Base-by-base conservation (phyloP, 2,113 vertebrate species). In the Mesitornis unicolor region DNA sequence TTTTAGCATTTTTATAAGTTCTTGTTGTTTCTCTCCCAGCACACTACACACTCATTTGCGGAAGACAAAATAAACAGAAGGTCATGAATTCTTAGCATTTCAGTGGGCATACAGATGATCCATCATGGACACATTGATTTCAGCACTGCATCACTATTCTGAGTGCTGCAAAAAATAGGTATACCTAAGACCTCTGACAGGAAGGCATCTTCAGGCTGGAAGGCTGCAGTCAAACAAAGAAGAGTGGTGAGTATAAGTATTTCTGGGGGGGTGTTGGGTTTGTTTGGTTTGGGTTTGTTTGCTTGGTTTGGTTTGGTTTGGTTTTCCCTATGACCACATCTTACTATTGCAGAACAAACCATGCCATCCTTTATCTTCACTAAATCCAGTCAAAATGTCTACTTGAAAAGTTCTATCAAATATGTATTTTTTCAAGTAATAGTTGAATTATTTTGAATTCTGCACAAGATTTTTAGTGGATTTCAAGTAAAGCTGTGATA, bases 91-190 rank as follows among this genome's bases (percentile, higher is more conserved):
- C 24, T 24, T 47, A 81, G 68, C 38, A 53, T 10, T 53, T 90
- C 2, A 3, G 21, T 0, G 0, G 26, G 10, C 12, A 76, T 48
- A 63, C 2, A 1, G 8, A 24, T 56, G 29, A 48, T 16, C 22
- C 16, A 69, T 26, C 14, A 50, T 0, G 3, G 35, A 60, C 3
- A 4, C 4, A 14, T 7, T 10, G 63, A 85, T 71, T 81, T 60
- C 57, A 61, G 64, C 57, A 56, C 48, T 40, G 51, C 20, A 64
- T 64, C 45, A 21, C 33, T 43, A 16, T 18, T 51, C 29, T 22
- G 63, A 65, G 11, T 28, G 63, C 74, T 71, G 69, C 29, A 50
- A 81, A 87, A 65, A 25, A 8, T 18, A 76, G 40, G 35, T 21
- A 28, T n/a, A 38, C 5, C 25, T 31, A 80, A 60, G 28, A 51